These are phyloP conservation scores for Aegypius monachus DNA, from an alignment of 2,113 vertebrate genomes.

Conservation along the genomic window DNA sequence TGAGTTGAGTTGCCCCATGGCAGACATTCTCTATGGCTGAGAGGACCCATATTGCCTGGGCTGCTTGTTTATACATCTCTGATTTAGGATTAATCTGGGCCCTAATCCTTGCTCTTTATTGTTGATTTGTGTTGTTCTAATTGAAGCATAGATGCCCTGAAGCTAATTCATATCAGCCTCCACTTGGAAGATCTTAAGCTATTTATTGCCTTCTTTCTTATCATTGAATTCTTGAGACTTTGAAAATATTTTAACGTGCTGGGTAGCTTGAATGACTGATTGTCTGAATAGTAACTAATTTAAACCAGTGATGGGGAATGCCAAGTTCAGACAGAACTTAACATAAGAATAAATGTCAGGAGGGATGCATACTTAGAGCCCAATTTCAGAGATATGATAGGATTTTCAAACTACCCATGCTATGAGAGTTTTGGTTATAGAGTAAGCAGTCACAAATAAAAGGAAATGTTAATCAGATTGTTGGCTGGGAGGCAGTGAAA, in stretches of 20 bases:
- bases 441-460: background rate
- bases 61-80: background rate
- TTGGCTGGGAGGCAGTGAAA: background rate
- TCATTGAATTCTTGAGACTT: background rate
- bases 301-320: background rate
- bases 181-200: background rate
- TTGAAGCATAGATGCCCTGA: background rate
- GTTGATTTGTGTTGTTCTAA: background rate
- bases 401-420: background rate
- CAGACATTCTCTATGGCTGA: background rate
- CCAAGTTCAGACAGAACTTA: background rate
- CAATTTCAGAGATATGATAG: background rate
- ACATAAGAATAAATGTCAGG: background rate
- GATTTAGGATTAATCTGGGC: background rate
- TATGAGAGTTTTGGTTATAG: background rate
- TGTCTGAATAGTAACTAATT: background rate
- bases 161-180: background rate
- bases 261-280: background rate
- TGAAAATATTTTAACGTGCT: background rate
- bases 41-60: background rate
- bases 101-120: background rate
- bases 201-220: background rate
- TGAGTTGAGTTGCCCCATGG: background rate
- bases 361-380: background rate
- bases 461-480: background rate